Evolutionary conservation across 2,797 vertebrate species (phyloP).

Genomic region (Brotula barbata): DNA sequence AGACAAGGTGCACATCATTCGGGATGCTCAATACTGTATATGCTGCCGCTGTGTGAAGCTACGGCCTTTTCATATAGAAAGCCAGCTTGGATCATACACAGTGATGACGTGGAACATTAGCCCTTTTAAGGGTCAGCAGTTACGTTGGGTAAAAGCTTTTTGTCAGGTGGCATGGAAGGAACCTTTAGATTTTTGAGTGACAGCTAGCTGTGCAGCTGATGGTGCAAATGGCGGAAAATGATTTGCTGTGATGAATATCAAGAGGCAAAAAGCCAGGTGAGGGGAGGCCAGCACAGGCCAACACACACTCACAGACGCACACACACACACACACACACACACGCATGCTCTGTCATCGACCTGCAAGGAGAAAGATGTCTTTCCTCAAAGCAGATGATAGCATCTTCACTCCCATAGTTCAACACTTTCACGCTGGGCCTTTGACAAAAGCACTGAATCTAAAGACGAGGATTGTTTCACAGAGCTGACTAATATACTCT

Average conservation of each 20-base stretch:
- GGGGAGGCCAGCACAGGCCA: neutral
- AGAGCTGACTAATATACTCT: slow-evolving; percentile 56
- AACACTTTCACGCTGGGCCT: slow-evolving; percentile 46
- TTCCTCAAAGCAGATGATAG: slow-evolving; percentile 32
- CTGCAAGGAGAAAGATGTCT: slow-evolving; percentile 47
- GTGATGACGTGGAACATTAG: neutral
- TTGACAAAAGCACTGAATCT: slow-evolving; percentile 51
- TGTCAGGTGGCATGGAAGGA: slow-evolving; percentile 49
- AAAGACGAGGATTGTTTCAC: slow-evolving; percentile 56
- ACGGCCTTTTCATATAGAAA: slow-evolving; percentile 4
- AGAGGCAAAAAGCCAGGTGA: slow-evolving; percentile 15
- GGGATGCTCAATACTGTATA: slow-evolving; percentile 12
- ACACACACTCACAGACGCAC: slow-evolving; percentile 2
- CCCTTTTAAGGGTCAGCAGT: slow-evolving; percentile 25
- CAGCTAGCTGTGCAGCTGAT: slow-evolving; percentile 40
- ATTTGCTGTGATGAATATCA: slow-evolving; percentile 31
- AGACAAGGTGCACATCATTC: neutral
- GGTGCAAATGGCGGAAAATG: slow-evolving; percentile 20
- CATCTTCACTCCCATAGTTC: slow-evolving; percentile 44
- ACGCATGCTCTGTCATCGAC: slow-evolving; percentile 27
- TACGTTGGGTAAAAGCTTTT: slow-evolving; percentile 37
- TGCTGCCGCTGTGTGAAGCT: slow-evolving; percentile 1
- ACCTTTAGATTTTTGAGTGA: slow-evolving; percentile 38
- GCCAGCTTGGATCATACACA: neutral
- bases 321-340: slow-evolving; percentile 10